These are phyloP conservation scores for Probaryconus sp. DNA, from an alignment of 1,140 invertebrate genomes.

Conservation along the genomic window DNA sequence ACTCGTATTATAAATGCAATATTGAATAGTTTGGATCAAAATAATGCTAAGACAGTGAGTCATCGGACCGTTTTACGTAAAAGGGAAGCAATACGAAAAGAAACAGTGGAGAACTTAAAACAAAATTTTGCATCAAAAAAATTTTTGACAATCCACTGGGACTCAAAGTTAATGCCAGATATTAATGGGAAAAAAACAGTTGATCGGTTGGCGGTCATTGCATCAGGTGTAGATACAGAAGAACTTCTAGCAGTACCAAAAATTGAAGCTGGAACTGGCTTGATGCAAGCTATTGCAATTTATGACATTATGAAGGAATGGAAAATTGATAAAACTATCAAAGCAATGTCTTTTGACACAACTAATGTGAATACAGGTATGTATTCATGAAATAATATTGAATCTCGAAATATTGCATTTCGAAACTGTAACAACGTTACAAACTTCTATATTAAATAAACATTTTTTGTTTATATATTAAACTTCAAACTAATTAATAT, in stretches of 20 bases:
- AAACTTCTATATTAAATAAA: constrained; percentile 5
- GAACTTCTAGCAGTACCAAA: constrained; percentile 24
- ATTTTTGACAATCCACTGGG: constrained; percentile 26
- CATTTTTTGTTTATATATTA: too few relatives aligned
- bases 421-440: too few relatives aligned
- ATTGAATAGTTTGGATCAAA: neutral
- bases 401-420: too few relatives aligned
- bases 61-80: constrained; percentile 4
- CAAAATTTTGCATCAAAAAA: neutral
- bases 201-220: constrained; percentile 44
- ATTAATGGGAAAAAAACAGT: constrained; percentile 27
- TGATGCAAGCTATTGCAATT: constrained; percentile 20
- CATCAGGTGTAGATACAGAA: constrained; percentile 16
- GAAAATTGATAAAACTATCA: constrained; percentile 40
- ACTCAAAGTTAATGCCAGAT: constrained; percentile 28
- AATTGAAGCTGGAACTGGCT: neutral
- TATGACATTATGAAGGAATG: constrained; percentile 35
- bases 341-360: constrained; percentile 62
- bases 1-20: neutral
- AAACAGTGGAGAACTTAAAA: constrained; percentile 1
- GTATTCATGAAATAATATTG: neutral
- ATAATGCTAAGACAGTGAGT: constrained; percentile 1
- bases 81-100: constrained; percentile 3
- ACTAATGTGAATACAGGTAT: constrained; percentile 59
- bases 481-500: too few relatives aligned